Conservation (phyloP, 53 echinoderm and acorn worm genomes). For the Hippasteria phrygiana region DNA sequence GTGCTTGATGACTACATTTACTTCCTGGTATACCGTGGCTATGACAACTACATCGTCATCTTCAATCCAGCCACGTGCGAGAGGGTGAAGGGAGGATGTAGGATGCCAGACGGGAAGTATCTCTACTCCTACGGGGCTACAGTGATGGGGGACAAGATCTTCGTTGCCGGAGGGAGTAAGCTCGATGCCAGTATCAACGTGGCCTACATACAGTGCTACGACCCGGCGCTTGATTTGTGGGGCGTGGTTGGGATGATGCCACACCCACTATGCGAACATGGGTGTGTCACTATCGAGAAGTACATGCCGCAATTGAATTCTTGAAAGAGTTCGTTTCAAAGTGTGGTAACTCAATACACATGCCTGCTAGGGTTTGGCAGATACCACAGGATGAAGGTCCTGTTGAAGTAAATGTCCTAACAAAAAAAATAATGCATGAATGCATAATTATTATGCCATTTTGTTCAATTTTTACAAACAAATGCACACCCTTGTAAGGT, state of each 20-base stretch:
- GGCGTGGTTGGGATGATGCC: slow-evolving; percentile 83
- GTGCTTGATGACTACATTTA: slow-evolving; percentile 88
- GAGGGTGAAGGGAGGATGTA: slow-evolving; percentile 54
- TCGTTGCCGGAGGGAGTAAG: slow-evolving; percentile 94
- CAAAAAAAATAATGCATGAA: too few species aligned
- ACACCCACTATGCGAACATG: slow-evolving; percentile 91
- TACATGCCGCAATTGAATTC: slow-evolving; percentile 76
- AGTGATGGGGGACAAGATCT: slow-evolving; percentile 90
- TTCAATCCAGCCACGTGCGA: slow-evolving; percentile 86
- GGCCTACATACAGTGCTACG: slow-evolving; percentile 85
- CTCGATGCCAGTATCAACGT: slow-evolving; percentile 96
- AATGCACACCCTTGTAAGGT: too few species aligned
- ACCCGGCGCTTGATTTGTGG: slow-evolving; percentile 93
- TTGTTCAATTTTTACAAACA: too few species aligned
- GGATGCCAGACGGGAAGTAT: slow-evolving; percentile 91
- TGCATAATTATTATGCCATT: too few species aligned
- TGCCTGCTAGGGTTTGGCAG: too few species aligned
- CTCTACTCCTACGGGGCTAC: slow-evolving; percentile 95
- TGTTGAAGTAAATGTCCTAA: neutral
- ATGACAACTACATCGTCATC: slow-evolving; percentile 90
- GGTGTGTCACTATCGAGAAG: slow-evolving; percentile 98
- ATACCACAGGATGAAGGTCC: too few species aligned
- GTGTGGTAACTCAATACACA: too few species aligned
- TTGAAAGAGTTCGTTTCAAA: too few species aligned
- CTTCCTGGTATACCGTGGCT: slow-evolving; percentile 94